These are phyloP conservation scores for Grammomys dolichurus DNA, from an alignment of 2,113 vertebrate species.

Conservation along the genomic window DNA sequence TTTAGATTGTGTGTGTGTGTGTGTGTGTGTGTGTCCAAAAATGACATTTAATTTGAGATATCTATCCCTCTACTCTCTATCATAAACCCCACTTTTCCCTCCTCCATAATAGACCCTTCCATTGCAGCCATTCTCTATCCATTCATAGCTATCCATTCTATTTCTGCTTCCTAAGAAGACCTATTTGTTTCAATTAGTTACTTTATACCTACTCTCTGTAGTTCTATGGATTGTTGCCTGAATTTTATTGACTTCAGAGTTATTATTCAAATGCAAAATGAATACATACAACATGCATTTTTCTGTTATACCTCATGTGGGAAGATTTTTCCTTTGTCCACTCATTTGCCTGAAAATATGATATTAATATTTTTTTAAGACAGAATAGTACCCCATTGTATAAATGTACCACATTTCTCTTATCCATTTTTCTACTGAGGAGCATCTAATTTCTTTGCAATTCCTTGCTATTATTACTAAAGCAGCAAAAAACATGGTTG, in stretches of 20 bases:
- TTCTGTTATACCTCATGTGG: background rate
- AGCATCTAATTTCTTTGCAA: background rate
- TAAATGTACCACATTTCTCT: background rate
- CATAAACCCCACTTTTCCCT: background rate
- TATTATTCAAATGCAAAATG: background rate
- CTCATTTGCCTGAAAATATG: background rate
- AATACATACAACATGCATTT: background rate
- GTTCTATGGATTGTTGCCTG: background rate
- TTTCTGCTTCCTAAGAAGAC: background rate
- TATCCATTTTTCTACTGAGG: background rate
- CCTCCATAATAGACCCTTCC: background rate
- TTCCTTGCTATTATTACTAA: background rate
- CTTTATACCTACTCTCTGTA: background rate
- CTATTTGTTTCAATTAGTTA: background rate
- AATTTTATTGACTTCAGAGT: background rate
- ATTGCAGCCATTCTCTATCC: background rate
- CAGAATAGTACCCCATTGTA: background rate
- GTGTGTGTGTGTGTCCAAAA: background rate
- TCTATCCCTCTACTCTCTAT: too few species aligned
- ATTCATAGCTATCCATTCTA: background rate
- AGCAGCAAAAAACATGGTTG: background rate
- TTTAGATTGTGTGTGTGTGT: background rate
- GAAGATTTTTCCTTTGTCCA: background rate
- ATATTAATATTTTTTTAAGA: background rate
- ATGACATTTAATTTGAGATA: background rate